Percentiles rank a stretch among this genome's conserved stretches.
Evolutionary conservation across 2,113 vertebrate species (phyloP).

Genomic region (Mastomys natalensis): DNA sequence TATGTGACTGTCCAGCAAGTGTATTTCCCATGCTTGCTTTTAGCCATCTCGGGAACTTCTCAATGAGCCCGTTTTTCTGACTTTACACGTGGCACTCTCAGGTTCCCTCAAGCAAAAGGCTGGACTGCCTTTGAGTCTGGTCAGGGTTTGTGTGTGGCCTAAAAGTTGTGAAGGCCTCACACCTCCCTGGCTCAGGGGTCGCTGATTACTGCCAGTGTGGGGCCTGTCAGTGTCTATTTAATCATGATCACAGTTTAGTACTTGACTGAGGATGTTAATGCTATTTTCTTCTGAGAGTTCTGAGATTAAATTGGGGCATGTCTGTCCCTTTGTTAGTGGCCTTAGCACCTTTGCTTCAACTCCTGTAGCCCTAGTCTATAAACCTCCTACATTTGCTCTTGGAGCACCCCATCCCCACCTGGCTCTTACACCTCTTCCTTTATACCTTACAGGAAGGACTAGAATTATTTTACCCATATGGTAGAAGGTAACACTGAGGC

Average conservation of each 20-base stretch:
- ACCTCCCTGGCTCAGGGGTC: neutral
- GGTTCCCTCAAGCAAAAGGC: neutral
- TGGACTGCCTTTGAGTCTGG: neutral
- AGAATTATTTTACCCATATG: neutral
- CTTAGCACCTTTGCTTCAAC: neutral
- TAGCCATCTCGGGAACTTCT: neutral
- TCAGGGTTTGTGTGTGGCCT: neutral
- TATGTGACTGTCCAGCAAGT: fast-evolving
- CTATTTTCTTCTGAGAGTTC: neutral
- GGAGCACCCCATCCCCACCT: neutral
- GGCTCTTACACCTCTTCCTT: neutral
- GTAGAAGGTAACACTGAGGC: slow-evolving; percentile 1
- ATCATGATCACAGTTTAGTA: neutral
- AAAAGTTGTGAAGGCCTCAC: neutral
- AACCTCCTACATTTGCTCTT: neutral
- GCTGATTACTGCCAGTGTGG: neutral
- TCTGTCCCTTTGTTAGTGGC: neutral
- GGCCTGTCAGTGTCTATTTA: neutral
- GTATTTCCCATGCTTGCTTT: fast-evolving
- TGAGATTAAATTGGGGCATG: neutral
- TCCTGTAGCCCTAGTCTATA: neutral
- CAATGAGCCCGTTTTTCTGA: neutral
- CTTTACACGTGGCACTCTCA: neutral
- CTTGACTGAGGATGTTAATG: no score
- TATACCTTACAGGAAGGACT: neutral